phyloP scores from a whole-genome alignment of 2,797 vertebrate genomes.

The Sebastes elongatus region DNA sequence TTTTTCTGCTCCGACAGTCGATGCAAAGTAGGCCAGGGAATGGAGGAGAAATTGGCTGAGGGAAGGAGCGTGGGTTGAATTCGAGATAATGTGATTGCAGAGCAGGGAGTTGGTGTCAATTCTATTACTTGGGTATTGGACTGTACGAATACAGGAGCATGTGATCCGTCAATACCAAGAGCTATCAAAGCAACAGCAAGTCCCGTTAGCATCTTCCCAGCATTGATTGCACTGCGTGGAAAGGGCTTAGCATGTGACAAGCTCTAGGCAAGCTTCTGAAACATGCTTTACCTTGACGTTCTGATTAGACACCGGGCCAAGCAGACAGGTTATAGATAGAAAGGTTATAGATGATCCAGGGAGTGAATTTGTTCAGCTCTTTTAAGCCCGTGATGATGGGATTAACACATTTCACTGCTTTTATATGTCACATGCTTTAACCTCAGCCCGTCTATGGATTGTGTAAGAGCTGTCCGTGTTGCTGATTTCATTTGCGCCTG shows the following conservation, averaged over 20 bases:
- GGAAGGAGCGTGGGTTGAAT: slow-evolving; percentile 34
- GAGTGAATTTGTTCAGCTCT: slow-evolving; percentile 29
- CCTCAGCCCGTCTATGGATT: slow-evolving; percentile 6
- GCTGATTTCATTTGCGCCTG: not conserved
- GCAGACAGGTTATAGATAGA: slow-evolving; percentile 25
- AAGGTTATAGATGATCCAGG: slow-evolving; percentile 19
- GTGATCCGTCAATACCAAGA: slow-evolving; percentile 28
- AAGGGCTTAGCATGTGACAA: slow-evolving; percentile 20
- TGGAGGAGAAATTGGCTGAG: slow-evolving; percentile 20
- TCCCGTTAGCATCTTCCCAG: not conserved
- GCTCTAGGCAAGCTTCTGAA: slow-evolving; percentile 1
- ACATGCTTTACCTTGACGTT: not conserved
- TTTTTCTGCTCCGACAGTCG: slow-evolving; percentile 22
- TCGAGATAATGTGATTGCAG: slow-evolving; percentile 43
- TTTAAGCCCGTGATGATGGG: slow-evolving; percentile 32
- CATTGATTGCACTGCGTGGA: slow-evolving; percentile 16
- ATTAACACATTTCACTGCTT: slow-evolving; percentile 41
- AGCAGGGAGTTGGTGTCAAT: slow-evolving; percentile 30
- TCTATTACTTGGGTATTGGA: slow-evolving; percentile 41
- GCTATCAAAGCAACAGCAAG: slow-evolving; percentile 3
- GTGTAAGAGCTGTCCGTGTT: slow-evolving; percentile 5
- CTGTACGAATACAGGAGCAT: slow-evolving; percentile 16
- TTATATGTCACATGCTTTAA: not conserved
- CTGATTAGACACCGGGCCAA: slow-evolving; percentile 10
- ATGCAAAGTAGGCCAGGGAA: slow-evolving; percentile 37